Conservation (phyloP, 2,113 vertebrate genomes). For the Otus sunia region DNA sequence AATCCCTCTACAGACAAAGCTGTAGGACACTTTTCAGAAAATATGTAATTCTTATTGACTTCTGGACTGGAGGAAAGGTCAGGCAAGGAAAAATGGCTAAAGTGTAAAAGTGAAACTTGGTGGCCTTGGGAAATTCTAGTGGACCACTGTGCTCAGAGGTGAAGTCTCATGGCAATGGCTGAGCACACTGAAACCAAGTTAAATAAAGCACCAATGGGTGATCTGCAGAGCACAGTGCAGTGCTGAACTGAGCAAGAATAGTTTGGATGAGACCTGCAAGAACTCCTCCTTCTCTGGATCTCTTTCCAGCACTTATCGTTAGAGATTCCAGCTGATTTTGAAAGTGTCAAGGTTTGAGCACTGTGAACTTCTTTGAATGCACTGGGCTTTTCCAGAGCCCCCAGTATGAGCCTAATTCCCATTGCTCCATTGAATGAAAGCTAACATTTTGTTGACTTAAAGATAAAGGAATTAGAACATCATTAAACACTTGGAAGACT, state of each 20-base stretch:
- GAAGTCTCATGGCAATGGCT: neutral
- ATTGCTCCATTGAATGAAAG: neutral
- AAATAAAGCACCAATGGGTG: neutral
- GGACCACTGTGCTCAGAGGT: neutral
- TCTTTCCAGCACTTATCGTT: neutral
- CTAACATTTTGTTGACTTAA: neutral
- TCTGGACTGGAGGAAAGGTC: neutral
- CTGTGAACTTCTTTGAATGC: neutral
- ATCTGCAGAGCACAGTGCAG: neutral
- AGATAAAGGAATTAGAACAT: neutral
- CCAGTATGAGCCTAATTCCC: neutral
- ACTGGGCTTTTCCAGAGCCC: neutral
- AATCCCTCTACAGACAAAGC: neutral
- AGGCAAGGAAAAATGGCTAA: neutral
- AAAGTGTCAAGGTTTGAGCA: neutral
- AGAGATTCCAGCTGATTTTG: neutral
- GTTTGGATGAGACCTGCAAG: neutral
- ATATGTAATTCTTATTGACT: neutral
- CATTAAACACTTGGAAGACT: neutral
- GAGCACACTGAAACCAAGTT: neutral
- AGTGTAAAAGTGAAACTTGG: neutral
- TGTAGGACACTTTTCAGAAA: neutral
- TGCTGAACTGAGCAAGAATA: neutral
- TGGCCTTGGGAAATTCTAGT: neutral
- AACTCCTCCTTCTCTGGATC: neutral